These are phyloP conservation scores for Bostrychus sinensis DNA, from an alignment of 2,113 vertebrate species.

Conservation along the genomic window DNA sequence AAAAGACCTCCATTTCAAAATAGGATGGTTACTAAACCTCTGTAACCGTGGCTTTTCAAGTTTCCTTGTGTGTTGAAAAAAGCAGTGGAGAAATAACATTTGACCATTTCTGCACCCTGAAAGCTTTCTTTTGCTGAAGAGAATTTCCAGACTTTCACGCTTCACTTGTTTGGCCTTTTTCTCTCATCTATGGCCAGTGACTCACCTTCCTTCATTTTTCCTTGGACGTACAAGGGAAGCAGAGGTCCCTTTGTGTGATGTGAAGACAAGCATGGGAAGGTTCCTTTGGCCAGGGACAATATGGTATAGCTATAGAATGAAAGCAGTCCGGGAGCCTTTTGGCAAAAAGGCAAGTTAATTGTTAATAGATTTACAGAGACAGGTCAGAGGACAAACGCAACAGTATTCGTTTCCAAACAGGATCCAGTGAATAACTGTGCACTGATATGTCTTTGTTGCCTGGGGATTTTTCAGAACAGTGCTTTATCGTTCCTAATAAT, in stretches of 20 bases:
- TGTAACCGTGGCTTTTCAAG: conserved; percentile 72
- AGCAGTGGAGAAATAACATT: conserved; percentile 73
- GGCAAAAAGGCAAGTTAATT: conserved; percentile 4
- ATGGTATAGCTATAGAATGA: conserved; percentile 52
- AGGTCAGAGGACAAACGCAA: conserved; percentile 35
- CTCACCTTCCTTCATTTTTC: conserved; percentile 54
- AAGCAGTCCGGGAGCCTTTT: conserved; percentile 19
- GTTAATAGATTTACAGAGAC: conserved; percentile 22
- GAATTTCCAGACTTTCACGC: conserved; percentile 71
- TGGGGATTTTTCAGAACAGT: neutral
- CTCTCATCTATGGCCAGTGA: conserved; percentile 41
- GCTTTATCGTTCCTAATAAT: neutral
- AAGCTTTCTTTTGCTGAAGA: conserved; percentile 67
- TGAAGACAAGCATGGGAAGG: conserved; percentile 61
- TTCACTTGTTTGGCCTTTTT: conserved; percentile 65
- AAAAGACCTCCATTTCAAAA: conserved; percentile 73
- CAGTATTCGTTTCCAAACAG: conserved; percentile 8
- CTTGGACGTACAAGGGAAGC: conserved; percentile 43
- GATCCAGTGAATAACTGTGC: conserved; percentile 3
- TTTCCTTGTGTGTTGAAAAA: conserved; percentile 62
- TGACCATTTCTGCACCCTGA: conserved; percentile 75
- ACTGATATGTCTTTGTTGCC: conserved; percentile 3
- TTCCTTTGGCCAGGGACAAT: conserved; percentile 53
- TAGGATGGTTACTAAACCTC: conserved; percentile 75
- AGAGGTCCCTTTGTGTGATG: conserved; percentile 54